These are phyloP conservation scores for Actinernus sp. DNA, from an alignment of 92 coral and sea anemone species.

Conservation along the genomic window DNA sequence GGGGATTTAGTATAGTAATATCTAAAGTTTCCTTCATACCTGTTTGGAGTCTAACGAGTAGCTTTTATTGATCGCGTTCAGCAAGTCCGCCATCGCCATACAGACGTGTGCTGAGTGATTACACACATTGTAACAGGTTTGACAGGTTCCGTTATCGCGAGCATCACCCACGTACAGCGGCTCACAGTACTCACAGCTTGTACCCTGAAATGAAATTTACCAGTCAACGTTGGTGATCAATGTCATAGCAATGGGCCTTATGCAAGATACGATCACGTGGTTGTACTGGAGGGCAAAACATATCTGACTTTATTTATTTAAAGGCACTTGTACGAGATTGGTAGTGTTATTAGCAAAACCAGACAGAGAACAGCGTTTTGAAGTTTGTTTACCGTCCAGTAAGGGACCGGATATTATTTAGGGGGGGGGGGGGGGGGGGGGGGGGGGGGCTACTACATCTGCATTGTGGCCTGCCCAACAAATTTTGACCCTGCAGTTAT, in stretches of 20 bases:
- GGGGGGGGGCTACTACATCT: too few relatives aligned
- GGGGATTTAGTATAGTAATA: too few relatives aligned
- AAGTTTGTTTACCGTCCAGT: too few relatives aligned
- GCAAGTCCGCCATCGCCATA: slow-evolving; percentile 43
- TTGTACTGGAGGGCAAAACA: too few relatives aligned
- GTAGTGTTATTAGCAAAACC: background rate
- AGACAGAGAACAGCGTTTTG: too few relatives aligned
- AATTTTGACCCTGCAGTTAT: too few relatives aligned
- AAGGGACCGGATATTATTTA: too few relatives aligned
- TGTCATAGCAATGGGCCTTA: too few relatives aligned
- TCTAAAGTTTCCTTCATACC: too few relatives aligned
- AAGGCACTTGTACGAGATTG: background rate
- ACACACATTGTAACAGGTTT: slow-evolving; percentile 75
- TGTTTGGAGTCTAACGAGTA: slow-evolving; percentile 50
- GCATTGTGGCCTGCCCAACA: too few relatives aligned
- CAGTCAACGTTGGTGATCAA: background rate
- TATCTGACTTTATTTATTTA: background rate
- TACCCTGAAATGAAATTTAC: slow-evolving; percentile 57
- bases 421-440: too few relatives aligned
- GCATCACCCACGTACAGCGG: slow-evolving; percentile 92
- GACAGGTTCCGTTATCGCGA: slow-evolving; percentile 77
- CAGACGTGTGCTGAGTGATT: slow-evolving; percentile 81
- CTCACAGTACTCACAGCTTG: slow-evolving; percentile 80
- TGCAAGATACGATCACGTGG: too few relatives aligned
- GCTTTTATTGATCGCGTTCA: slow-evolving; percentile 24